These are phyloP conservation scores for Montipora sp. DNA, from an alignment of 64 coral and sea anemone genomes.

Conservation along the genomic window DNA sequence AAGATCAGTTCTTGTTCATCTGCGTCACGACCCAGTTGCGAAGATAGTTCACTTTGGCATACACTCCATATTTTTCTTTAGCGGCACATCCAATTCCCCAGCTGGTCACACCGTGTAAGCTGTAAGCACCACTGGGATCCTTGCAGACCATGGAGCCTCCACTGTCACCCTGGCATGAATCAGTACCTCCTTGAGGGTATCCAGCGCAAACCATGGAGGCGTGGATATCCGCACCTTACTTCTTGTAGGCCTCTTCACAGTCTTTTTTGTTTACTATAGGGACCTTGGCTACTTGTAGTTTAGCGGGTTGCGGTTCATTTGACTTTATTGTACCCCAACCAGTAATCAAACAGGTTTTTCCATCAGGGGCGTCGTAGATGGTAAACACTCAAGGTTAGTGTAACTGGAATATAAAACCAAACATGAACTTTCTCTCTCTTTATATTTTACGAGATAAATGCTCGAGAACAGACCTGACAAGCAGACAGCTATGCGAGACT, in stretches of 20 bases:
- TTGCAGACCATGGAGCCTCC: conserved; percentile 55
- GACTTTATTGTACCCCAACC: conserved; percentile 67
- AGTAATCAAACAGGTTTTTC: conserved; percentile 27
- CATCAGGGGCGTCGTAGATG: neutral
- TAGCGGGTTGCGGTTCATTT: conserved; percentile 13
- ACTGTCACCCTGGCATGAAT: conserved; percentile 70
- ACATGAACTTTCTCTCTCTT: too few species aligned
- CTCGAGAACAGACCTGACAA: too few species aligned
- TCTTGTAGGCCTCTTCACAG: conserved; percentile 34
- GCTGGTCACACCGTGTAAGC: conserved; percentile 48
- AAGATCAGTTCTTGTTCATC: conserved; percentile 17
- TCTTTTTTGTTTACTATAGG: conserved; percentile 45
- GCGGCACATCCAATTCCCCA: conserved; percentile 51
- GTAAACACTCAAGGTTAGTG: conserved; percentile 14
- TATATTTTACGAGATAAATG: too few species aligned
- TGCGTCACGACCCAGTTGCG: conserved; percentile 11
- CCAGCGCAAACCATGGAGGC: conserved; percentile 44
- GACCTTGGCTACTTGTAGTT: conserved; percentile 57
- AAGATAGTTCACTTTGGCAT: conserved; percentile 60
- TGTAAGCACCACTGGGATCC: neutral
- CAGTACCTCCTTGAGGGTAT: conserved; percentile 11
- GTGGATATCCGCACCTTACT: neutral
- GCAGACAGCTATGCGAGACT: too few species aligned
- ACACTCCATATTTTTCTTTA: conserved; percentile 45
- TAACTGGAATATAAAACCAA: neutral